phyloP scores from a whole-genome alignment of 1,140 invertebrate species.

The Ips nitidus region DNA sequence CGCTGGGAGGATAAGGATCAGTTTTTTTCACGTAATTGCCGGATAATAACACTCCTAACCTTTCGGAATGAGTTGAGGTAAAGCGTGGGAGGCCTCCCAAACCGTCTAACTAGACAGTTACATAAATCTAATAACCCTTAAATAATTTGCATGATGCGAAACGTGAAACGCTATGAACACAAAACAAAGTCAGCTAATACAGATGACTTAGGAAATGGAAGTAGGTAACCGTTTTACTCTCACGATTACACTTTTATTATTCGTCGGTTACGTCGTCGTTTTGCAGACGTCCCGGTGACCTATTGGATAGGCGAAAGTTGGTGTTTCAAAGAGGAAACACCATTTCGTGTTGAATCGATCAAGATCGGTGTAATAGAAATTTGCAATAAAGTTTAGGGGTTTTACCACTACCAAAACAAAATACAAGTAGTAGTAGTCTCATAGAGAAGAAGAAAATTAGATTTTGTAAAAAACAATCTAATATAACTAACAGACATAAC shows the following conservation, averaged over 20 bases:
- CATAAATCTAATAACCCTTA: neutral
- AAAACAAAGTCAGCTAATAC: neutral
- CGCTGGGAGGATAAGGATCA: neutral
- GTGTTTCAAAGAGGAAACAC: neutral
- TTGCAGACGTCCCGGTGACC: constrained; percentile 8
- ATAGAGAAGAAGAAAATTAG: too few species aligned
- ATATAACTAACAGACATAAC: too few species aligned
- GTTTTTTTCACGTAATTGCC: neutral
- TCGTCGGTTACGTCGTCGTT: constrained; percentile 2
- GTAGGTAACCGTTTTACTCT: constrained; percentile 16
- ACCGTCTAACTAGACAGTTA: neutral
- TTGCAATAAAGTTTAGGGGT: too few species aligned
- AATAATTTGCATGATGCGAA: constrained; percentile 6
- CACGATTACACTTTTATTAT: constrained; percentile 18
- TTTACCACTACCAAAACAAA: too few species aligned
- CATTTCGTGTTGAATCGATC: neutral
- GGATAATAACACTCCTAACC: neutral
- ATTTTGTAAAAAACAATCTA: too few species aligned
- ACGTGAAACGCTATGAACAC: neutral
- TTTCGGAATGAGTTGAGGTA: neutral
- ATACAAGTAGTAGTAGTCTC: too few species aligned
- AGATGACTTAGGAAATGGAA: constrained; percentile 20
- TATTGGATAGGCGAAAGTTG: constrained; percentile 17
- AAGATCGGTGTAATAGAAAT: neutral
- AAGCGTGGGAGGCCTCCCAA: neutral